Evolutionary conservation across 2,888 invertebrate genomes (phyloP).

Genomic region (Eupelmus urozonus): DNA sequence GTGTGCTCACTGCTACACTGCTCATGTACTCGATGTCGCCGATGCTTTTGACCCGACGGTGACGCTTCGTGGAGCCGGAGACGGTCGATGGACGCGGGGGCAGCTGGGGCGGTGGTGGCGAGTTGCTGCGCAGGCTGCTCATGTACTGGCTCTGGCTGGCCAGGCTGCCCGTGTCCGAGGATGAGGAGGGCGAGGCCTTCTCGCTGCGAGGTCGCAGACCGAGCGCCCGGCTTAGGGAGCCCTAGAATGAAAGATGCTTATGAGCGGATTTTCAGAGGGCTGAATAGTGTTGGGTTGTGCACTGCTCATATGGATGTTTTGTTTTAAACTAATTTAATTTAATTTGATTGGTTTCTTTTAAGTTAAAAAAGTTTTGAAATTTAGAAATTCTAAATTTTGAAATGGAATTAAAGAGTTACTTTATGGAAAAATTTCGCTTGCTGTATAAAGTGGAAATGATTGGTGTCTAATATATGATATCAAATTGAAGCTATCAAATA

Average conservation of each 20-base stretch:
- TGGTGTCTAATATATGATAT: too few relatives aligned
- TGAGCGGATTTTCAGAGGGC: too few relatives aligned
- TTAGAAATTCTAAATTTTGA: too few relatives aligned
- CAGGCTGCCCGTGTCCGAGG: slow-evolving; percentile 81
- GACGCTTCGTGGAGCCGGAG: slow-evolving; percentile 79
- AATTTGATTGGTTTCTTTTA: too few relatives aligned
- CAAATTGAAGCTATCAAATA: too few relatives aligned
- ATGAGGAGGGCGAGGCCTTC: slow-evolving; percentile 84
- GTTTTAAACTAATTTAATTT: too few relatives aligned
- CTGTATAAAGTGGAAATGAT: too few relatives aligned
- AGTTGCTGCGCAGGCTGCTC: slow-evolving; percentile 79
- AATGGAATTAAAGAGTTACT: too few relatives aligned
- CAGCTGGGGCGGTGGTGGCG: slow-evolving; percentile 80
- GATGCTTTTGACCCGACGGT: slow-evolving; percentile 85
- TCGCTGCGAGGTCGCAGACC: slow-evolving; percentile 82
- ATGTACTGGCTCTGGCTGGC: slow-evolving; percentile 80
- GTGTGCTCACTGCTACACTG: slow-evolving; percentile 73
- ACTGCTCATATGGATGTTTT: too few relatives aligned
- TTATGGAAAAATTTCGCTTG: too few relatives aligned
- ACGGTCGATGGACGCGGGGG: slow-evolving; percentile 70
- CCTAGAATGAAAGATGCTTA: slow-evolving; percentile 79
- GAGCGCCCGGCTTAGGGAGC: slow-evolving; percentile 85
- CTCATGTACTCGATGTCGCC: slow-evolving; percentile 83
- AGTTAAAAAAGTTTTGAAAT: too few relatives aligned
- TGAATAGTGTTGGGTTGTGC: too few relatives aligned